phyloP scores from a whole-genome alignment of 2,113 vertebrate species.

The Telmatochromis sp. region DNA sequence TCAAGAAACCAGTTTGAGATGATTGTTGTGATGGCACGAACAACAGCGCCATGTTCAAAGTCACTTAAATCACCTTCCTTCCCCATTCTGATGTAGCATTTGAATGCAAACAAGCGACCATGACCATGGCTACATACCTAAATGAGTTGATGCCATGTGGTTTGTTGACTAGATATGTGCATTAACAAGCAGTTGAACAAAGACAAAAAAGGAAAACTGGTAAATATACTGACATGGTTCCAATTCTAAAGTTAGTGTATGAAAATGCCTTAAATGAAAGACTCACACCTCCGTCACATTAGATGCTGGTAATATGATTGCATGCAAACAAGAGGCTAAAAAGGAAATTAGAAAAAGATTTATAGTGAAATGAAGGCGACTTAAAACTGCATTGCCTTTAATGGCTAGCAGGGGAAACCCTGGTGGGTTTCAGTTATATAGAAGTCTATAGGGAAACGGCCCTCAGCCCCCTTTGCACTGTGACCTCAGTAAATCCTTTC shows the following conservation, averaged over 20 bases:
- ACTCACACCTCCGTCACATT: background rate
- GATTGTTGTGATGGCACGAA: background rate
- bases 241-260: background rate
- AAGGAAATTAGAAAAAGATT: background rate
- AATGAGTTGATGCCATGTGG: background rate
- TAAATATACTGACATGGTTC: background rate
- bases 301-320: fast-evolving
- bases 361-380: background rate
- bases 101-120: fast-evolving
- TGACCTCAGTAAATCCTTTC: background rate
- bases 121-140: background rate
- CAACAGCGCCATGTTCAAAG: background rate
- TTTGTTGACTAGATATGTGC: background rate
- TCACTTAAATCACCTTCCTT: background rate
- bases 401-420: background rate
- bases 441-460: background rate
- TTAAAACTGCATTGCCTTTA: background rate
- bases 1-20: background rate
- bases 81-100: background rate
- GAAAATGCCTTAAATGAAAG: background rate
- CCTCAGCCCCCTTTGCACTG: background rate
- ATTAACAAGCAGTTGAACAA: background rate
- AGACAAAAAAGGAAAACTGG: background rate
- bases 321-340: background rate
- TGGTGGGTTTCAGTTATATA: background rate